Evolutionary conservation across 2,113 vertebrate species (phyloP), one percentile per base, ranked within the genome.

Genomic region (Gnathonemus echidnorhynchus): DNA sequence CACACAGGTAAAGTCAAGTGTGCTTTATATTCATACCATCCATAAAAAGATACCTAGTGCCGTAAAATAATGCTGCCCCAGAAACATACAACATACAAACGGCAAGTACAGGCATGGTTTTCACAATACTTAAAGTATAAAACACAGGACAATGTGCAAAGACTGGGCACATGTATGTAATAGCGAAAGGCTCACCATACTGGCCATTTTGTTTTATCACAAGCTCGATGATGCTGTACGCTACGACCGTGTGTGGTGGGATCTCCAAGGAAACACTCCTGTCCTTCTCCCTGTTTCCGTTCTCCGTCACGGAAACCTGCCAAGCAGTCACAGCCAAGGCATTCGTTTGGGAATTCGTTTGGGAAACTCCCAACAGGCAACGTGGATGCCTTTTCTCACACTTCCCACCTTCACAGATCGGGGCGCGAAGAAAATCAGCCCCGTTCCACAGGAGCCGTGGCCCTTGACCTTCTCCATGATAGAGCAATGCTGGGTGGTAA

Each of bases 201-300:
- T 95, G 94, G 50, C 98, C 98, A 0, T 95, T 92, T 1, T 77
- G 92, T 83, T 96, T 96, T 90, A 99, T 93, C 3, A 95, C 94
- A 70, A 99, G 92, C 89, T 99, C 97, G 3, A 96, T 94, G 89
- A 98, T 90, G 88, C 97, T 93, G 0, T 97, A 99, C 5, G 98
- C 98, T 48, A 99, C 93, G 74, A 98, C 91, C 0, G 98, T 97
- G 21, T 93, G 86, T 3, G 96, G 91, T 0, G 97, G 98, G 91
- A 99, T 98, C 93, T 97, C 96, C 92, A 98, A 90, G 49, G 95
- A 94, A 90, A 98, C 94, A 0, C 93, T 95, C 11, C 93, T 94
- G 92, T 97, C 96, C 56, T 91, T 92, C 48, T 92, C 3, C n/a
- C 96, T 0, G 8, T 89, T 95, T 88, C 94, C 96, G 1, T 92